These are phyloP conservation scores for Grantiella picta DNA, from an alignment of 2,113 vertebrate genomes.

Conservation along the genomic window DNA sequence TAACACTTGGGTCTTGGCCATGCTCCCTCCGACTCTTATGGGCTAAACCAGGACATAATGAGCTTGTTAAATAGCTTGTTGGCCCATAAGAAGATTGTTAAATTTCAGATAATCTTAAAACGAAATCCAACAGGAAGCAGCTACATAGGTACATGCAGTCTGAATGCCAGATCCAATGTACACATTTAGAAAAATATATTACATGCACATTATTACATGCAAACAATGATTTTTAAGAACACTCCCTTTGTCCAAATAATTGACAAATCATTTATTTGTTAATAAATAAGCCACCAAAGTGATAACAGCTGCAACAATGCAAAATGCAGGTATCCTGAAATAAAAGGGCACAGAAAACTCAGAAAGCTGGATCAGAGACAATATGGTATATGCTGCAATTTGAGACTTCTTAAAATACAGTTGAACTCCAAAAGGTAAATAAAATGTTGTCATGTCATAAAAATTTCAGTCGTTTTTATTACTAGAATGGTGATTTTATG, in stretches of 20 bases:
- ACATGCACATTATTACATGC: not conserved
- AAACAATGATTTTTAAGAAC: not conserved
- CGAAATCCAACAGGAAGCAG: not conserved
- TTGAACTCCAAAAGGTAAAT: not conserved
- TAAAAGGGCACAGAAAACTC: not conserved
- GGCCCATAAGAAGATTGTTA: not conserved
- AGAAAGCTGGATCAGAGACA: not conserved
- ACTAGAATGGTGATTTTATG: not conserved
- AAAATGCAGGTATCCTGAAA: not conserved
- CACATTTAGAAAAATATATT: not conserved
- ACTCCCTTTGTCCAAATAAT: not conserved
- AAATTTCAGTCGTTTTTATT: not conserved
- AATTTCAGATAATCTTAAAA: not conserved
- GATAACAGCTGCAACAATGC: not conserved
- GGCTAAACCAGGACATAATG: not conserved
- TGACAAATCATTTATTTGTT: not conserved
- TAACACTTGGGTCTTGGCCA: not conserved
- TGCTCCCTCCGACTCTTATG: not conserved
- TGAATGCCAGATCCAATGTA: not conserved
- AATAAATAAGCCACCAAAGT: not conserved
- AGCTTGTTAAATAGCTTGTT: not conserved
- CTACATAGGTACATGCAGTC: not conserved
- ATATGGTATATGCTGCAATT: not conserved
- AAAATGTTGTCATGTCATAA: not conserved
- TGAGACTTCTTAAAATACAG: not conserved